Evolutionary conservation across 1,140 invertebrate genomes (phyloP), one percentile per base, ranked within the genome.

Genomic region (Augochlora pura): DNA sequence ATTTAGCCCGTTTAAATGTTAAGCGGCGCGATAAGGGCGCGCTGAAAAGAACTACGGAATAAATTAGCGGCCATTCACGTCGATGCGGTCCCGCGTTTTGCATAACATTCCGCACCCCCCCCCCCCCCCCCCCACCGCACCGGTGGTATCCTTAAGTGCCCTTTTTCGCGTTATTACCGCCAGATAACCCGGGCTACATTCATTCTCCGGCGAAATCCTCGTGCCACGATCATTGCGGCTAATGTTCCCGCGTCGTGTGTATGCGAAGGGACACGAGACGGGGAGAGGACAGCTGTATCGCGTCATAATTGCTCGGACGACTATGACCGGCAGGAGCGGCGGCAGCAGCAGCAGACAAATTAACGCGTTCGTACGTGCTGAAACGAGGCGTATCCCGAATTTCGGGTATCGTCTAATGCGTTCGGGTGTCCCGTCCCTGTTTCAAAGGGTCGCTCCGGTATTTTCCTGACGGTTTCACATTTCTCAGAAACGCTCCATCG

Each of bases 151-250:
- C 70, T 81, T 85, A 85, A 85, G 84, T 84, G 79, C 82, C 79
- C 84, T 85, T 85, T 85, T 85, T 85, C 83, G 84, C 83, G 84
- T 85, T 85, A 85, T 85, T 84, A 85, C 84, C 83, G 70, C 25
- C 64, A 85, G 84, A 85, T 85, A 85, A 85, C 84, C 84, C 69
- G 10, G 27, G 84, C 67, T 78, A 82, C 84, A 82, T 85, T 85
- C 74, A 85, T 85, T 73, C 62, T 62, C 78, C 46, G n/a, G 57
- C 72, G 57, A 84, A 85, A 85, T 85, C 83, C 74, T 75, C 66
- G 23, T 49, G 66, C 73, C 67, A 78, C 83, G 79, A 85, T 85
- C 84, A 81, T 85, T 71, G 83, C 83, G 25, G 74, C 74, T 82
- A 85, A 85, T 85, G 83, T 49, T 63, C 70, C 67, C 18, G 83